These are phyloP conservation scores for Myocastor coypus DNA, from an alignment of 2,113 vertebrate species.

Conservation along the genomic window DNA sequence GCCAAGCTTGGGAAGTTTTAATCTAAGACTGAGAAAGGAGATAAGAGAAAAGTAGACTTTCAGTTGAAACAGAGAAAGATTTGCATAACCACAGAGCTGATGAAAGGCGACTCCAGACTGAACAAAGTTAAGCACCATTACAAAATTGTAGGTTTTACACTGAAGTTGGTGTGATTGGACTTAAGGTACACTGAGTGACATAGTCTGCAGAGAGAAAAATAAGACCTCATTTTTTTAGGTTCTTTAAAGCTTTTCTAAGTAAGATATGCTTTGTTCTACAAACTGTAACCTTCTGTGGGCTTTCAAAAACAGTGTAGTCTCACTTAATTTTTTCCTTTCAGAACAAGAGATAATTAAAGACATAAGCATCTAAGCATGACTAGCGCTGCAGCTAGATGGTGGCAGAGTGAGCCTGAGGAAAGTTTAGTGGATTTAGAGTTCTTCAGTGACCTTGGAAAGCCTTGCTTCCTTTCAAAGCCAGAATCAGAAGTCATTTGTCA, in stretches of 20 bases:
- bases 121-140: neutral
- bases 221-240: neutral
- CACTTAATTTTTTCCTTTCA: conserved; percentile 17
- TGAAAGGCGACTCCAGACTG: neutral
- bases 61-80: neutral
- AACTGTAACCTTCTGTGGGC: neutral
- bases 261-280: neutral
- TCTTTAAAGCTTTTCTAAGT: conserved; percentile 5
- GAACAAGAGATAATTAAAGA: neutral
- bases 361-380: neutral
- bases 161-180: neutral
- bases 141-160: neutral
- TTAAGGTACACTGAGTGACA: neutral
- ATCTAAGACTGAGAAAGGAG: neutral
- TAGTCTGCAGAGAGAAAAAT: neutral
- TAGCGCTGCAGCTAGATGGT: conserved; percentile 25
- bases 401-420: conserved; percentile 1
- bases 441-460: conserved; percentile 53
- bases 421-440: neutral
- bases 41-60: neutral
- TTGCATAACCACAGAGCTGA: neutral
- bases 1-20: neutral
- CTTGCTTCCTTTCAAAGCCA: neutral
- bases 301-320: conserved; percentile 18
- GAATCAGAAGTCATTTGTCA: neutral